phyloP scores from a whole-genome alignment of 2,113 vertebrate genomes.

The Ceyx melanurus region DNA sequence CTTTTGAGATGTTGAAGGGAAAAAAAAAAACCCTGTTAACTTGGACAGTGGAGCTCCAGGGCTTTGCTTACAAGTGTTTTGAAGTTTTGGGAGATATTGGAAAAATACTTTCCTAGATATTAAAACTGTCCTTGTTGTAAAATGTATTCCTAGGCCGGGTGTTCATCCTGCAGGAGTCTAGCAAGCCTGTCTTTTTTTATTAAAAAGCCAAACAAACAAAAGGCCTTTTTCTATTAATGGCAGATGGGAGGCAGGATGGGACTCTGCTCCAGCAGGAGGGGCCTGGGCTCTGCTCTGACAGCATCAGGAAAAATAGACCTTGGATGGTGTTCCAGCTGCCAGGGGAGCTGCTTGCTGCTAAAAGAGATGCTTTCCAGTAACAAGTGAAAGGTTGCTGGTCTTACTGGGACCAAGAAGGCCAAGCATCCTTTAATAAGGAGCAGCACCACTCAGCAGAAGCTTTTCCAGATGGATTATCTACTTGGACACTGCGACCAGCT shows the following conservation, averaged over 20 bases:
- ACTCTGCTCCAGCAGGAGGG: neutral
- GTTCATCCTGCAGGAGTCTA: neutral
- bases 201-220: neutral
- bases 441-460: neutral
- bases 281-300: neutral
- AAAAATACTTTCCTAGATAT: neutral
- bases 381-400: neutral
- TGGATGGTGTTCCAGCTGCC: neutral
- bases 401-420: neutral
- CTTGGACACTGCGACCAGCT: neutral
- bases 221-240: neutral
- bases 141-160: neutral
- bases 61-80: neutral
- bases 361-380: neutral
- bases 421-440: neutral
- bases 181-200: neutral
- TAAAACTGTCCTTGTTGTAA: neutral
- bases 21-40: neutral
- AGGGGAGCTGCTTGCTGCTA: neutral
- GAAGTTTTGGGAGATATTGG: neutral
- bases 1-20: neutral
- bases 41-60: neutral
- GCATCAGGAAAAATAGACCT: neutral
- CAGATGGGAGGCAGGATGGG: neutral
- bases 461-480: neutral